phyloP scores from a whole-genome alignment of 2,113 vertebrate species.

The Embiotoca jacksoni region DNA sequence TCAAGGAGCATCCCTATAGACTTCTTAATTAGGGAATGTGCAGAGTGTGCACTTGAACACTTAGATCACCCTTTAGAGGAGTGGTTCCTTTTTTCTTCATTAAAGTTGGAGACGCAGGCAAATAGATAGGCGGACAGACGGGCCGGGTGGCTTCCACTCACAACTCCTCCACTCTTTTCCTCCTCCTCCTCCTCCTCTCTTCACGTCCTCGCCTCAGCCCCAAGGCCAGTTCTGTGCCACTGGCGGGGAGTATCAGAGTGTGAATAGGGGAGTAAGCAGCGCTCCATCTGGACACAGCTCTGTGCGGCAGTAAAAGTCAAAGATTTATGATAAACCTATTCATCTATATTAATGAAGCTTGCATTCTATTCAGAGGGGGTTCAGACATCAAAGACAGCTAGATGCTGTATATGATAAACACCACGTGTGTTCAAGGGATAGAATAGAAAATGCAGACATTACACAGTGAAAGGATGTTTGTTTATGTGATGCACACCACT shows the following conservation, averaged over 20 bases:
- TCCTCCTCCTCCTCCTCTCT: slow-evolving; percentile 10
- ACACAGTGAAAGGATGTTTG: slow-evolving; percentile 14
- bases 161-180: slow-evolving; percentile 7
- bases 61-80: slow-evolving; percentile 76
- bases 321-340: slow-evolving; percentile 72
- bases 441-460: slow-evolving; percentile 1
- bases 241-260: slow-evolving; percentile 53
- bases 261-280: slow-evolving; percentile 53
- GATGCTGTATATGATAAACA: slow-evolving; percentile 26
- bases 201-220: slow-evolving; percentile 36
- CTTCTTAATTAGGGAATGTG: slow-evolving; percentile 82
- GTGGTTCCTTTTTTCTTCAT: slow-evolving; percentile 71
- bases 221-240: slow-evolving; percentile 50
- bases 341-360: slow-evolving; percentile 74
- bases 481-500: slow-evolving; percentile 14
- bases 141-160: slow-evolving; percentile 2
- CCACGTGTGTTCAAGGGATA: background rate
- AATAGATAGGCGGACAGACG: slow-evolving; percentile 60
- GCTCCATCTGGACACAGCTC: slow-evolving; percentile 64
- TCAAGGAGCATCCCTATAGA: slow-evolving; percentile 74
- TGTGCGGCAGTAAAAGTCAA: slow-evolving; percentile 63
- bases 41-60: slow-evolving; percentile 73
- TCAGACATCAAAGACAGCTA: slow-evolving; percentile 37
- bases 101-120: slow-evolving; percentile 71
- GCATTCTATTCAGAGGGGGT: slow-evolving; percentile 42